These are phyloP conservation scores for Nomada fabriciana DNA, from an alignment of 2,888 invertebrate genomes.

Conservation along the genomic window DNA sequence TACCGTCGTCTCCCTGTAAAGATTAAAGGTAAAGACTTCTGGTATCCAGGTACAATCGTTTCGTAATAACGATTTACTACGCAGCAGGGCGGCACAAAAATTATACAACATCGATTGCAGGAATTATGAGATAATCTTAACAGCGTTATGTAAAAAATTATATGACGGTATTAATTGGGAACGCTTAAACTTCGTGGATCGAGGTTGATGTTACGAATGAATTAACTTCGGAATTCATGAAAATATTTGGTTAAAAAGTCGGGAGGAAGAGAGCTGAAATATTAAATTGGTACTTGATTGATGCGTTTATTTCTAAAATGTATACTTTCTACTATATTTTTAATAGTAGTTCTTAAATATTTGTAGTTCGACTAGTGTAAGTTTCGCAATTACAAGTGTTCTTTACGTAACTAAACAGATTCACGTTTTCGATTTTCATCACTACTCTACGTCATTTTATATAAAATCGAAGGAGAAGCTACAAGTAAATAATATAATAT, in stretches of 20 bases:
- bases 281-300: too few relatives aligned
- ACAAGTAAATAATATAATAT: too few relatives aligned
- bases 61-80: slow-evolving; percentile 27
- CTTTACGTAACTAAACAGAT: slow-evolving; percentile 10
- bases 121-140: slow-evolving; percentile 6
- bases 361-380: too few relatives aligned
- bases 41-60: slow-evolving; percentile 19
- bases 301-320: too few relatives aligned
- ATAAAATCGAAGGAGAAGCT: neutral
- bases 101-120: slow-evolving; percentile 31
- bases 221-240: neutral
- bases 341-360: too few relatives aligned
- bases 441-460: neutral
- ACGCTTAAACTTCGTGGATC: neutral
- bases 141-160: neutral
- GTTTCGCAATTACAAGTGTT: slow-evolving; percentile 3
- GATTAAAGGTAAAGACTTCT: slow-evolving; percentile 22
- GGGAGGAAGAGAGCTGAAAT: too few relatives aligned
- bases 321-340: too few relatives aligned
- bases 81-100: neutral
- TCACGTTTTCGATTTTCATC: slow-evolving; percentile 35
- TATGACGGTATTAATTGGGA: neutral
- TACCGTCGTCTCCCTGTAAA: slow-evolving; percentile 12
- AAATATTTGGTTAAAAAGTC: too few relatives aligned
- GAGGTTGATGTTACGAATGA: neutral